Percentiles rank a stretch among this genome's conserved stretches.
Evolutionary conservation across 1,140 invertebrate genomes (phyloP).

Genomic region (Drosophila rhopaloa): DNA sequence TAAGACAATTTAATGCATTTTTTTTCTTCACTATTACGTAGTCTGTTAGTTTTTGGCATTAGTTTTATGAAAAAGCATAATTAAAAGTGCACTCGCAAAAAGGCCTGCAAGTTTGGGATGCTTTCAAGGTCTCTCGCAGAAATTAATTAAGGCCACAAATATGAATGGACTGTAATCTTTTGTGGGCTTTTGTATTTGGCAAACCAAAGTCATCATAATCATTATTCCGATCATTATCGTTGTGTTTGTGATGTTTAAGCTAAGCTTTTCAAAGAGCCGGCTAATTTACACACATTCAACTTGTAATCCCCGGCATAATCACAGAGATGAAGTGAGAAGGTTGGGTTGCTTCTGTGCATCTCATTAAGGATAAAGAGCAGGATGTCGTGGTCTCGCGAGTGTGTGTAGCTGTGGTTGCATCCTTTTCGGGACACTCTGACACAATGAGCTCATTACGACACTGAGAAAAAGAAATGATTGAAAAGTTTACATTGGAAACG

Average conservation of each 20-base stretch:
- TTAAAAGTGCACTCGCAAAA: conserved; percentile 58
- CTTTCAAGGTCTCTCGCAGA: conserved; percentile 60
- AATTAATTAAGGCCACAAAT: conserved; percentile 50
- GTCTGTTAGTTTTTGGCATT: conserved; percentile 7
- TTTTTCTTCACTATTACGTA: conserved; percentile 15
- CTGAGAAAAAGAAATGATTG: not conserved
- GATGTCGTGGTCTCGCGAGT: conserved; percentile 26
- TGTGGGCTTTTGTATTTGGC: conserved; percentile 28
- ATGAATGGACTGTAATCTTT: conserved; percentile 25
- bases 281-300: conserved; percentile 57
- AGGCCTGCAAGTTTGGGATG: conserved; percentile 35
- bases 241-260: conserved; percentile 20
- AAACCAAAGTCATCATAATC: conserved; percentile 13
- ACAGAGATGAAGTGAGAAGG: conserved; percentile 35
- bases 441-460: conserved; percentile 49
- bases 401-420: conserved; percentile 25
- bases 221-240: conserved; percentile 29
- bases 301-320: conserved; percentile 48
- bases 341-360: conserved; percentile 32
- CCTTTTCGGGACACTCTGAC: conserved; percentile 35
- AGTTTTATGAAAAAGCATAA: conserved; percentile 51
- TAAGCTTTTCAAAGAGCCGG: conserved; percentile 45
- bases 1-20: conserved; percentile 32
- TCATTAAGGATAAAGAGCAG: conserved; percentile 46
- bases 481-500: not conserved